Percentiles rank a stretch among this genome's conserved stretches.
Evolutionary conservation across 2,797 vertebrate species (phyloP).

Genomic region (Antrozous pallidus): DNA sequence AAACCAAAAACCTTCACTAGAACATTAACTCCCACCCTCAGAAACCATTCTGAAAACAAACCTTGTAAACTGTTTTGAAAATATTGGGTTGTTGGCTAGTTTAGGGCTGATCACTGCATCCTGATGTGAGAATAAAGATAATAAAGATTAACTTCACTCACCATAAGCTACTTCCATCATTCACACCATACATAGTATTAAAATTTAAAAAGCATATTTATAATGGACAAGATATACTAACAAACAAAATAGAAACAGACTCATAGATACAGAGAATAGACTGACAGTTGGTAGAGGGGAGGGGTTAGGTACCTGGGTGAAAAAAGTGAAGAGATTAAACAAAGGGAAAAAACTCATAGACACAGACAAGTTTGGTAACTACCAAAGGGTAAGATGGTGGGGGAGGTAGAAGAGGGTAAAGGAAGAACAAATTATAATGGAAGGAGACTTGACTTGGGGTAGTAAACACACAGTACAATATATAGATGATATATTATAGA

Average conservation of each 20-base stretch:
- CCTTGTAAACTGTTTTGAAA: not conserved
- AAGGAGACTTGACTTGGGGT: not conserved
- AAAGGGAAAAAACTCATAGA: not conserved
- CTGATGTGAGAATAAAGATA: not conserved
- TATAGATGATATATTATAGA: not conserved
- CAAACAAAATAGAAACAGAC: not conserved
- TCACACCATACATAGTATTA: not conserved
- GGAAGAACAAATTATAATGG: no score
- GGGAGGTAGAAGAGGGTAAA: not conserved
- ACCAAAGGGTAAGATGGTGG: not conserved
- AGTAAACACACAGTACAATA: not conserved
- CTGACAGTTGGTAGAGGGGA: not conserved
- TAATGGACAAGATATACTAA: not conserved
- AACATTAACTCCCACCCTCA: slow-evolving; percentile 9
- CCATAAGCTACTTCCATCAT: not conserved
- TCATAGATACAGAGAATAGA: not conserved
- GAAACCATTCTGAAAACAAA: not conserved
- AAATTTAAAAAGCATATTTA: not conserved
- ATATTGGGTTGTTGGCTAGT: not conserved
- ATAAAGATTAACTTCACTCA: slow-evolving; percentile 6
- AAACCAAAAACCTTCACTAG: not conserved
- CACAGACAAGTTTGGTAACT: not conserved
- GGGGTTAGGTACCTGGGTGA: not conserved
- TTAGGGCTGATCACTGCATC: not conserved
- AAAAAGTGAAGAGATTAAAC: not conserved